Conservation (phyloP, 2,888 invertebrate genomes). For the Spilosoma lubricipeda region DNA sequence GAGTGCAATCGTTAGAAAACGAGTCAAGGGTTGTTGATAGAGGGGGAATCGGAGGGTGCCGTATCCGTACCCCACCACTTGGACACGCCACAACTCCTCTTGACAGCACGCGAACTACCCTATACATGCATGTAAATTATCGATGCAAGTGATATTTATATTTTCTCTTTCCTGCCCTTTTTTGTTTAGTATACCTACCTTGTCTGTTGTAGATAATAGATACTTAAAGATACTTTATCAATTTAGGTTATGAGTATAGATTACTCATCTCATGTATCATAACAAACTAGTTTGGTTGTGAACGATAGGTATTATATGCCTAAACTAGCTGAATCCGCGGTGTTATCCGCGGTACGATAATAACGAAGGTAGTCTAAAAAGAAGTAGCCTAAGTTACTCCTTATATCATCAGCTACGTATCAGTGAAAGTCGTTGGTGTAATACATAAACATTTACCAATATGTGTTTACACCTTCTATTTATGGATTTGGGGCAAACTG, state of each 20-base stretch:
- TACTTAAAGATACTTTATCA: conserved; percentile 36
- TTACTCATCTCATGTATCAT: conserved; percentile 11
- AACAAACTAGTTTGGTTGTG: background rate
- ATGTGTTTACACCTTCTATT: too few species aligned
- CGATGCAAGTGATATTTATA: conserved; percentile 24
- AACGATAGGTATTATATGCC: background rate
- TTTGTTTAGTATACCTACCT: conserved; percentile 3
- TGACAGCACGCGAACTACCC: conserved; percentile 48
- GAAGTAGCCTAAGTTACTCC: too few species aligned
- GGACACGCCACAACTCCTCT: conserved; percentile 74
- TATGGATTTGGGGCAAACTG: too few species aligned
- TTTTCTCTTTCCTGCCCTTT: conserved; percentile 32
- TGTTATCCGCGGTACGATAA: too few species aligned
- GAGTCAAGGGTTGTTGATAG: conserved; percentile 66
- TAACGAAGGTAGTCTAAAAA: too few species aligned
- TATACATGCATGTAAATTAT: conserved; percentile 20
- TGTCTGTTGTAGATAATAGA: conserved; percentile 18
- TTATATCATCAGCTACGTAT: too few species aligned
- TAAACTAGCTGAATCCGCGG: too few species aligned
- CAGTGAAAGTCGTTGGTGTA: too few species aligned
- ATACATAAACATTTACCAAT: too few species aligned
- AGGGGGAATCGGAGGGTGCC: conserved; percentile 60
- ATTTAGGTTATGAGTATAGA: conserved; percentile 30
- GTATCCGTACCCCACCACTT: conserved; percentile 68
- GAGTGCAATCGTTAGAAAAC: conserved; percentile 55